A percentile compares a stretch with the other conserved stretches of the same genome.
Conservation (phyloP, 1,140 invertebrate species). For the Thaumetopoea pityocampa region DNA sequence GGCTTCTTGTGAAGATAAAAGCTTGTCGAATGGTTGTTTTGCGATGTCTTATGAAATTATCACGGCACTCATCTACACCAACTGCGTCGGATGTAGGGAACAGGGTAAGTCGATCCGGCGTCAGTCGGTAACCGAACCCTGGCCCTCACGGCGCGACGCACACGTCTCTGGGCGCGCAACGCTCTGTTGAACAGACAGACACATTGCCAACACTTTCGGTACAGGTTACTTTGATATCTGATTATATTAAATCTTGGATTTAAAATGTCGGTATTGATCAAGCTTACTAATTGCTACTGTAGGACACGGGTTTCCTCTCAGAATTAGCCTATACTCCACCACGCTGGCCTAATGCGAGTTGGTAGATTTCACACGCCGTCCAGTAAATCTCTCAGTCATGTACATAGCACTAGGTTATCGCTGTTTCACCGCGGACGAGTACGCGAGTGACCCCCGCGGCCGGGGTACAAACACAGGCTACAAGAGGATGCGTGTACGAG, state of each 20-base stretch:
- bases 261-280: too few relatives aligned
- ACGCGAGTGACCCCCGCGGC: too few relatives aligned
- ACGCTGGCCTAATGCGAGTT: too few relatives aligned
- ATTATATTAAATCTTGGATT: neutral
- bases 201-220: slow-evolving; percentile 25
- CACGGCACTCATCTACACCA: slow-evolving; percentile 10
- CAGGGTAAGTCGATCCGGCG: slow-evolving; percentile 46
- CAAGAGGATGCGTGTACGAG: too few relatives aligned
- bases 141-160: slow-evolving; percentile 35
- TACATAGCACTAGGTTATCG: too few relatives aligned
- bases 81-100: slow-evolving; percentile 5
- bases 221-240: neutral
- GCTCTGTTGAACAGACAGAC: slow-evolving; percentile 54
- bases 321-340: too few relatives aligned
- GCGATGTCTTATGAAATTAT: slow-evolving; percentile 15
- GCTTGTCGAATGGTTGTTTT: neutral
- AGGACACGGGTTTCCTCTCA: too few relatives aligned
- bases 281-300: too few relatives aligned
- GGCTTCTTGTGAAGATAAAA: neutral
- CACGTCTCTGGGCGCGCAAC: slow-evolving; percentile 37
- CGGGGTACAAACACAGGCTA: too few relatives aligned
- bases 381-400: too few relatives aligned
- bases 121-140: slow-evolving; percentile 53
- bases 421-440: too few relatives aligned
- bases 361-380: too few relatives aligned